Percentiles rank a stretch among this genome's conserved stretches.
phyloP scores from a whole-genome alignment of 2,888 invertebrate species.

The Ophion ellenae region DNA sequence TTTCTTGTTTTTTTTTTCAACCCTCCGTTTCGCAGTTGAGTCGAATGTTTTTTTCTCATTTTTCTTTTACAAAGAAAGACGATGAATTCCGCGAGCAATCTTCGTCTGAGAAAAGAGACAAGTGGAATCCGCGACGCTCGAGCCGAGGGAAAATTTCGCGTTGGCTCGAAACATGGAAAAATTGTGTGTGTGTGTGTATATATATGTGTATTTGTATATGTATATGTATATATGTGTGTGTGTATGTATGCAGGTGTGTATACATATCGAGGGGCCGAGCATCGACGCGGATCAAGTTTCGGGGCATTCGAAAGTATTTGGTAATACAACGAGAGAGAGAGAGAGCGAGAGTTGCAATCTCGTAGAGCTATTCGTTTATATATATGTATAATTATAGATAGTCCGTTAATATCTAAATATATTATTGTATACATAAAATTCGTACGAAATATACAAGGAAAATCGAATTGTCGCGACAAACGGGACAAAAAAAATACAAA shows the following conservation, averaged over 20 bases:
- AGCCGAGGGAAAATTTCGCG: background rate
- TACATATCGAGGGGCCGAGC: slow-evolving; percentile 12
- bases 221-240: background rate
- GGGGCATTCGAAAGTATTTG: slow-evolving; percentile 32
- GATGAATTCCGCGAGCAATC: background rate
- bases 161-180: background rate
- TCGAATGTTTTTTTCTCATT: background rate
- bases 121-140: slow-evolving; percentile 15
- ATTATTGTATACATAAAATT: slow-evolving; percentile 70
- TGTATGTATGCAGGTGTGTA: background rate
- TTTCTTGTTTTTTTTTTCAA: background rate
- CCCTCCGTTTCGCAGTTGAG: background rate
- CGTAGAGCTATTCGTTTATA: slow-evolving; percentile 31
- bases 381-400: slow-evolving; percentile 69
- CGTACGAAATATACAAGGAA: slow-evolving; percentile 70
- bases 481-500: slow-evolving; percentile 76
- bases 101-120: background rate
- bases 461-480: slow-evolving; percentile 56
- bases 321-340: slow-evolving; percentile 30
- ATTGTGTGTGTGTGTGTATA: background rate
- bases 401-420: slow-evolving; percentile 68
- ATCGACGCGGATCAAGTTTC: background rate
- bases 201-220: background rate
- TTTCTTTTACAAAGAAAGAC: background rate
- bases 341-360: slow-evolving; percentile 48